Percentiles rank a stretch among this genome's conserved stretches.
Evolutionary conservation across 2,797 vertebrate species (phyloP).

Genomic region (Melanotaenia maccullochi): DNA sequence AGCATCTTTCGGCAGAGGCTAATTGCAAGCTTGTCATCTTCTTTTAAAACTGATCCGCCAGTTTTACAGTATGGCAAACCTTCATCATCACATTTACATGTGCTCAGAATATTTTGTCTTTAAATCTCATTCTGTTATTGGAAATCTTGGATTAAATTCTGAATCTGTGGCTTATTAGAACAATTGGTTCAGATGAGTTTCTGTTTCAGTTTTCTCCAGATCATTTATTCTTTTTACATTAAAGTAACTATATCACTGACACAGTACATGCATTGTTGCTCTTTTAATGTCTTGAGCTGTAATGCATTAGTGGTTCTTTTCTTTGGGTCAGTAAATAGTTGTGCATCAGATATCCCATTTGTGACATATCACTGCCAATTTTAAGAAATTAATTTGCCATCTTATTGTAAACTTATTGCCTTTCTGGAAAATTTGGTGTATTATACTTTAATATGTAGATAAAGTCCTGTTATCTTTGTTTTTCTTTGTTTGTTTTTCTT

Average conservation of each 20-base stretch:
- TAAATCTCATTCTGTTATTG: not conserved
- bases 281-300: not conserved
- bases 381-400: not conserved
- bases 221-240: not conserved
- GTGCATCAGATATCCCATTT: not conserved
- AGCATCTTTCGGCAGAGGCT: not conserved
- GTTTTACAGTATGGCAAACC: slow-evolving; percentile 14
- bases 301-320: not conserved
- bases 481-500: too few relatives aligned
- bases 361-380: slow-evolving; percentile 8
- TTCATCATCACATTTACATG: not conserved
- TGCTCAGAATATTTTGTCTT: not conserved
- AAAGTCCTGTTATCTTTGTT: not conserved
- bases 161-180: not conserved
- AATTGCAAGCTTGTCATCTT: slow-evolving; percentile 3
- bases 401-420: not conserved
- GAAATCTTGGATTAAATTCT: not conserved
- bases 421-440: not conserved
- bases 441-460: not conserved
- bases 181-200: not conserved
- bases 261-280: not conserved
- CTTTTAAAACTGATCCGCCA: not conserved
- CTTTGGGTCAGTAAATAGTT: slow-evolving; percentile 7
- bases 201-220: not conserved
- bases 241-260: not conserved